A percentile compares a stretch with the other conserved stretches of the same genome.
phyloP scores from a whole-genome alignment of 2,797 vertebrate species.

The Amphiprion clarkii region DNA sequence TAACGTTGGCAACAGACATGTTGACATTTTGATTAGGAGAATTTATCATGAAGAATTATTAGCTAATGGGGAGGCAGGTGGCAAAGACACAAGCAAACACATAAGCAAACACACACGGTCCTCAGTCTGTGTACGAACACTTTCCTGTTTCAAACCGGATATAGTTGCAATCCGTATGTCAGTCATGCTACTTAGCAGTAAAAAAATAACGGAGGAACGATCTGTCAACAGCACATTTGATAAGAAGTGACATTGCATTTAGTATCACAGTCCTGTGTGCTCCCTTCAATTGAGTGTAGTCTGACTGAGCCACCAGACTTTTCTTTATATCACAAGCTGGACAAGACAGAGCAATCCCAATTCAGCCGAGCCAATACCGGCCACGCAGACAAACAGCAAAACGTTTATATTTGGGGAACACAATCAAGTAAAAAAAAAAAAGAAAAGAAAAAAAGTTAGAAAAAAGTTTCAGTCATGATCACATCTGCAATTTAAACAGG shows the following conservation, averaged over 20 bases:
- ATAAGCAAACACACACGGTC: not conserved
- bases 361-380: conserved; percentile 1
- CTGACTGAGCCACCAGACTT: not conserved
- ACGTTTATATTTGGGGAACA: not conserved
- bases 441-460: too few species aligned
- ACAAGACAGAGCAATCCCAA: conserved; percentile 5
- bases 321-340: not conserved
- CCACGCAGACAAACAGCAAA: too few species aligned
- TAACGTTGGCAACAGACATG: not conserved
- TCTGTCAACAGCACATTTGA: conserved; percentile 22
- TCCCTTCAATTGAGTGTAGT: conserved; percentile 3
- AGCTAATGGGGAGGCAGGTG: not conserved
- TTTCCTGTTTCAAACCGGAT: conserved; percentile 14
- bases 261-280: not conserved
- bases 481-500: not conserved
- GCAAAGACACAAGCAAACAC: not conserved
- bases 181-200: conserved; percentile 4
- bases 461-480: not conserved
- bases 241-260: conserved; percentile 23
- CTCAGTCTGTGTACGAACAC: not conserved
- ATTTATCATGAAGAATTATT: not conserved
- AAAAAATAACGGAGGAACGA: not conserved
- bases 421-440: not conserved
- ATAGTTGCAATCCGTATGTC: not conserved
- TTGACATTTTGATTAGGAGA: not conserved